These are phyloP conservation scores for Argyrosomus regius DNA, from an alignment of 2,797 vertebrate species.

Conservation along the genomic window DNA sequence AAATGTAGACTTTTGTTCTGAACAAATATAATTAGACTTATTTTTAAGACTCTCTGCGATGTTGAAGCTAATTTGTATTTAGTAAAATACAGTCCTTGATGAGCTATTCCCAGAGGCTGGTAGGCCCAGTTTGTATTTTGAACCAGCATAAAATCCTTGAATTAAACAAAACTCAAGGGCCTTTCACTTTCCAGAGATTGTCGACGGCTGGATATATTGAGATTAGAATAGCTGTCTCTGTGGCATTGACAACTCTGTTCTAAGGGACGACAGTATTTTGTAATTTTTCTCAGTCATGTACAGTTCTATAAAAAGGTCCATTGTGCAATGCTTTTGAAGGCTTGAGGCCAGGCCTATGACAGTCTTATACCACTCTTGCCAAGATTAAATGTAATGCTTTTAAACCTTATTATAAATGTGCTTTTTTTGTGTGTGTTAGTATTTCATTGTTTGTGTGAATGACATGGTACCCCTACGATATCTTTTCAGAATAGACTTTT, in stretches of 20 bases:
- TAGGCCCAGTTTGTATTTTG: conserved; percentile 84
- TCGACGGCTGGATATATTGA: conserved; percentile 71
- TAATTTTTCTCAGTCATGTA: conserved; percentile 58
- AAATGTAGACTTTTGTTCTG: conserved; percentile 85
- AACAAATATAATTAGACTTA: conserved; percentile 88
- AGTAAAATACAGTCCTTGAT: conserved; percentile 88
- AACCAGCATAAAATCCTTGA: conserved; percentile 88
- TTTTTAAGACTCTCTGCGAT: conserved; percentile 79
- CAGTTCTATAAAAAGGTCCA: conserved; percentile 65
- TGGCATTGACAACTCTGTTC: conserved; percentile 67
- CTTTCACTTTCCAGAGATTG: conserved; percentile 85
- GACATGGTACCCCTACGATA: background rate
- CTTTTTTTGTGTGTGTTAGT: background rate
- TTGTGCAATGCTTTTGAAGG: conserved; percentile 18
- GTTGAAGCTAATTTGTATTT: conserved; percentile 88
- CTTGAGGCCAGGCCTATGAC: conserved; percentile 13
- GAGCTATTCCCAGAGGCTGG: conserved; percentile 82
- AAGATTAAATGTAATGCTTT: conserved; percentile 18
- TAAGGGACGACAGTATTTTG: conserved; percentile 59
- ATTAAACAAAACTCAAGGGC: conserved; percentile 86
- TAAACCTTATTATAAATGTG: background rate
- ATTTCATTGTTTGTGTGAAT: background rate
- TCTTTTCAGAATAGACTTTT: background rate
- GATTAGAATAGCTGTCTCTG: conserved; percentile 78
- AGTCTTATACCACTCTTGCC: background rate